Conservation (phyloP, 2,797 vertebrate genomes). For the Myotis daubentonii region DNA sequence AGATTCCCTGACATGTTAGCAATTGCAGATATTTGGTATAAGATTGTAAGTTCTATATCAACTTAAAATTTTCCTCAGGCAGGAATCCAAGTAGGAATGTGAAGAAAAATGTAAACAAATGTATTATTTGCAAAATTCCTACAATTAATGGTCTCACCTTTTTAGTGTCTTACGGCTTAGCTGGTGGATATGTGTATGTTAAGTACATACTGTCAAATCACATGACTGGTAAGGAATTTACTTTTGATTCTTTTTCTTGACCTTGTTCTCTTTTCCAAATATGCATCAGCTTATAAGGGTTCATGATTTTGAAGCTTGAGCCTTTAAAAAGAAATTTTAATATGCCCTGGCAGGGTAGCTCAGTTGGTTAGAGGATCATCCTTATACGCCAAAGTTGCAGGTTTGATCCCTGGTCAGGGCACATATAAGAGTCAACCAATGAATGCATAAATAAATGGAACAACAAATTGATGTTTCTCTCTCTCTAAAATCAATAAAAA, state of each 20-base stretch:
- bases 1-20: not conserved
- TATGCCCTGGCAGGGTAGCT: not conserved
- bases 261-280: constrained; percentile 82
- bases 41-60: not conserved
- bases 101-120: constrained; percentile 2
- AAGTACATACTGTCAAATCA: constrained; percentile 65
- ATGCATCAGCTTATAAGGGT: constrained; percentile 81
- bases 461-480: not conserved
- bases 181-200: not conserved
- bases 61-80: not conserved
- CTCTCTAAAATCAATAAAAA: not conserved
- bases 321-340: constrained; percentile 27
- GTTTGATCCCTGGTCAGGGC: not conserved
- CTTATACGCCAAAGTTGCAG: not conserved
- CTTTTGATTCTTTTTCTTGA: constrained; percentile 85
- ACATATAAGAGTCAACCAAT: not conserved
- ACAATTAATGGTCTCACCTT: not conserved
- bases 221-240: constrained; percentile 79
- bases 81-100: constrained; percentile 23
- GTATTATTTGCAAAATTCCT: not conserved
- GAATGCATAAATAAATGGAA: not conserved
- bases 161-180: not conserved
- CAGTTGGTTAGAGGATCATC: not conserved
- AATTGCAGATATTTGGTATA: not conserved
- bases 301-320: constrained; percentile 76